Percentiles rank a stretch among this genome's conserved stretches.
phyloP scores from a whole-genome alignment of 2,113 vertebrate genomes.

The Elanus axillaris region DNA sequence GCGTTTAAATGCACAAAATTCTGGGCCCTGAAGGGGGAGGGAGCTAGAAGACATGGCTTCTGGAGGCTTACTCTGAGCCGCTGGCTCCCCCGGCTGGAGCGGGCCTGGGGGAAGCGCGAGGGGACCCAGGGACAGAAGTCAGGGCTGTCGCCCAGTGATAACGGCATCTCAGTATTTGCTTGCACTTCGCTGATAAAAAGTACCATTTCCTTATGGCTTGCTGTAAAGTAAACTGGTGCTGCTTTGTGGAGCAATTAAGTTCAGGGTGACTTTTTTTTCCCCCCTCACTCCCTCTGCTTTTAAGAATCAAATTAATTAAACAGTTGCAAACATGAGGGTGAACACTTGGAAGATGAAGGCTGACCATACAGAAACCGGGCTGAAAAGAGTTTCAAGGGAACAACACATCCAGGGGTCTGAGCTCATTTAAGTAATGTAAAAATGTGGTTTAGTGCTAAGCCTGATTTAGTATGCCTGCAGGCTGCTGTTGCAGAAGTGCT shows the following conservation, averaged over 20 bases:
- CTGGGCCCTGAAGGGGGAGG: neutral
- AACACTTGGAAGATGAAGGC: neutral
- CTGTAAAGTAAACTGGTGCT: neutral
- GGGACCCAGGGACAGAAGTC: neutral
- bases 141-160: neutral
- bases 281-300: neutral
- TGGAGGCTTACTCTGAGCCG: neutral
- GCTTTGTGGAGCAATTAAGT: neutral
- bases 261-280: neutral
- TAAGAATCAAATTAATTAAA: neutral
- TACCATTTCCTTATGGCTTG: neutral
- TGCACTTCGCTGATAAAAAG: neutral
- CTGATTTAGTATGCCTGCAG: constrained; percentile 13
- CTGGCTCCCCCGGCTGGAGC: constrained; percentile 21
- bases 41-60: neutral
- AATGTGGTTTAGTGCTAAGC: constrained; percentile 15
- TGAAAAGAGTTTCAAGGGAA: neutral
- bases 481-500: neutral
- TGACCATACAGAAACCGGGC: neutral
- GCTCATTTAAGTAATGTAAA: neutral
- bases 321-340: rapidly evolving
- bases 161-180: neutral
- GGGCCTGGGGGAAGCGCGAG: rapidly evolving
- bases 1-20: neutral
- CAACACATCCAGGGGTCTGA: neutral